Conservation (phyloP, 2,888 invertebrate genomes). For the Macaria liturata region DNA sequence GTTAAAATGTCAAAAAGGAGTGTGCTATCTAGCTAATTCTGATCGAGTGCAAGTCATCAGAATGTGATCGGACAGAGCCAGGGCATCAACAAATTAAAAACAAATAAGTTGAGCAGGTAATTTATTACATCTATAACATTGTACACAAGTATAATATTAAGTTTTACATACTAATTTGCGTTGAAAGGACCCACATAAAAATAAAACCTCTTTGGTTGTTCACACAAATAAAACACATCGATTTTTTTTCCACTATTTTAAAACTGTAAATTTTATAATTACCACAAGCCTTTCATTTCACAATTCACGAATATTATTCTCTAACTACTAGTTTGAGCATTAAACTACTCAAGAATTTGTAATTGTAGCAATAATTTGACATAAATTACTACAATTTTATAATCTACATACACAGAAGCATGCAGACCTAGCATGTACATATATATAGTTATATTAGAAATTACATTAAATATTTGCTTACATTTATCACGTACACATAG, state of each 20-base stretch:
- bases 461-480: constrained; percentile 40
- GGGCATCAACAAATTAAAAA: constrained; percentile 25
- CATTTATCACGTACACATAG: constrained; percentile 41
- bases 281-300: constrained; percentile 72
- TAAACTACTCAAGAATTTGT: constrained; percentile 49
- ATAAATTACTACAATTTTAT: constrained; percentile 45
- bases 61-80: too few species aligned
- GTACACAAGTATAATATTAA: constrained; percentile 58
- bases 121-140: constrained; percentile 77
- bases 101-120: constrained; percentile 67
- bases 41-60: too few species aligned
- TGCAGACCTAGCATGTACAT: constrained; percentile 47
- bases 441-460: constrained; percentile 28
- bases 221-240: constrained; percentile 72
- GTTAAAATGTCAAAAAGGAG: too few species aligned
- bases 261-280: constrained; percentile 48
- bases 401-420: constrained; percentile 49
- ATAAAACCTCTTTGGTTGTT: constrained; percentile 80
- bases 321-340: constrained; percentile 59
- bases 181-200: constrained; percentile 68
- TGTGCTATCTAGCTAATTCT: too few species aligned
- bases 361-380: constrained; percentile 52
- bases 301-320: constrained; percentile 54
- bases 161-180: constrained; percentile 67
- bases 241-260: constrained; percentile 49